Evolutionary conservation across 2,113 vertebrate species (phyloP).

Genomic region (Vireo altiloquus): DNA sequence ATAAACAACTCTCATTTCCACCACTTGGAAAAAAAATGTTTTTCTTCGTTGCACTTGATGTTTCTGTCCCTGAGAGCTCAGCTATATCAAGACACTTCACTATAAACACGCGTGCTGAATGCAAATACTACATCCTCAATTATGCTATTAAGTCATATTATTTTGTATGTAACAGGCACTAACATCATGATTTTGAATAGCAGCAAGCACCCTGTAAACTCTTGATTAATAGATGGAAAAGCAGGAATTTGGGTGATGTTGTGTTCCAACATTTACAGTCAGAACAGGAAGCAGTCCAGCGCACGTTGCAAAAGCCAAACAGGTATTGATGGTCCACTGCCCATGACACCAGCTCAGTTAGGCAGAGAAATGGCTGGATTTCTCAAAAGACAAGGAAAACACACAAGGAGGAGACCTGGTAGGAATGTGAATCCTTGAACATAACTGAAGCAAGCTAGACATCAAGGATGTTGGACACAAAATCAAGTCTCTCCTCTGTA

Average conservation of each 20-base stretch:
- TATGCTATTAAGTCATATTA: neutral
- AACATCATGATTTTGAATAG: neutral
- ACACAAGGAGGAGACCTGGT: neutral
- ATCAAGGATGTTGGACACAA: neutral
- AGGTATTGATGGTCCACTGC: neutral
- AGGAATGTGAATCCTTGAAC: neutral
- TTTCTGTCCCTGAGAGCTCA: constrained; percentile 21
- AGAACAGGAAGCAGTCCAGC: neutral
- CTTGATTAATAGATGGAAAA: neutral
- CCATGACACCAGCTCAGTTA: neutral
- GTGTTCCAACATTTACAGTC: neutral
- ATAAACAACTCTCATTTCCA: constrained; percentile 67
- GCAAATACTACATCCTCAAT: constrained; percentile 5
- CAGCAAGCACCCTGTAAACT: neutral
- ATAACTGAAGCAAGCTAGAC: neutral
- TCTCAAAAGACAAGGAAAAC: neutral
- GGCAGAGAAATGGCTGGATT: neutral
- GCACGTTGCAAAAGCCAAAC: neutral
- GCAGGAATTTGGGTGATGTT: neutral
- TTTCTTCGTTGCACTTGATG: constrained; percentile 34
- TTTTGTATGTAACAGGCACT: constrained; percentile 17
- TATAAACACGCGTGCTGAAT: constrained; percentile 39
- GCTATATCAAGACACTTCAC: constrained; percentile 13
- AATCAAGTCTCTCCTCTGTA: neutral
- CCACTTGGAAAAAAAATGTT: neutral